Percentiles rank a stretch among this genome's conserved stretches.
Conservation (phyloP, 2,113 vertebrate genomes). For the Acinonyx jubatus region DNA sequence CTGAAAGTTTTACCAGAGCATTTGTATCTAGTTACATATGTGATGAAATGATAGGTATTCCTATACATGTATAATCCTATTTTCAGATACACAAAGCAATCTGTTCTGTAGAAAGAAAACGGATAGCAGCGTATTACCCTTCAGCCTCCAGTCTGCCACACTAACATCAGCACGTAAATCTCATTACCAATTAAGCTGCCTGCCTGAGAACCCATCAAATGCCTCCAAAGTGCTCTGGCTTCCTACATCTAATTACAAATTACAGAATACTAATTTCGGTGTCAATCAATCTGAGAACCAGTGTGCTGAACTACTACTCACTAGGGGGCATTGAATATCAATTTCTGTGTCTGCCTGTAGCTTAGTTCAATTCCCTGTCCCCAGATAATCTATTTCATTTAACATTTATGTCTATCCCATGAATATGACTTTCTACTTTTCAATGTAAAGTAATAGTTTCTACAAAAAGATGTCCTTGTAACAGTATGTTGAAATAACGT, state of each 20-base stretch:
- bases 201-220: constrained; percentile 77
- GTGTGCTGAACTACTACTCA: constrained; percentile 54
- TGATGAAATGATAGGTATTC: background rate
- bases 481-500: background rate
- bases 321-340: constrained; percentile 68
- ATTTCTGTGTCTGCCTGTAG: constrained; percentile 59
- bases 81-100: constrained; percentile 23
- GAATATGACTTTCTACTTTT: constrained; percentile 30
- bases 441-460: constrained; percentile 39
- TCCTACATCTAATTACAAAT: constrained; percentile 84
- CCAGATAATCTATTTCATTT: background rate
- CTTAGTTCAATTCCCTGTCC: background rate
- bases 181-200: constrained; percentile 73
- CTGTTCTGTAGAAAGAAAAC: constrained; percentile 47
- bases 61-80: background rate
- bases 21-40: background rate
- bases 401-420: background rate
- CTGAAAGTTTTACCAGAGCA: background rate
- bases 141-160: constrained; percentile 53
- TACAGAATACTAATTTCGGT: constrained; percentile 77
- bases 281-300: constrained; percentile 80
- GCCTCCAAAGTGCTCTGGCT: constrained; percentile 76
- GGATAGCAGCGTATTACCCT: constrained; percentile 36
- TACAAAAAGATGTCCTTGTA: background rate
- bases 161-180: constrained; percentile 71